These are phyloP conservation scores for Mechanitis mazaeus DNA, from an alignment of 2,888 invertebrate genomes.

Conservation along the genomic window DNA sequence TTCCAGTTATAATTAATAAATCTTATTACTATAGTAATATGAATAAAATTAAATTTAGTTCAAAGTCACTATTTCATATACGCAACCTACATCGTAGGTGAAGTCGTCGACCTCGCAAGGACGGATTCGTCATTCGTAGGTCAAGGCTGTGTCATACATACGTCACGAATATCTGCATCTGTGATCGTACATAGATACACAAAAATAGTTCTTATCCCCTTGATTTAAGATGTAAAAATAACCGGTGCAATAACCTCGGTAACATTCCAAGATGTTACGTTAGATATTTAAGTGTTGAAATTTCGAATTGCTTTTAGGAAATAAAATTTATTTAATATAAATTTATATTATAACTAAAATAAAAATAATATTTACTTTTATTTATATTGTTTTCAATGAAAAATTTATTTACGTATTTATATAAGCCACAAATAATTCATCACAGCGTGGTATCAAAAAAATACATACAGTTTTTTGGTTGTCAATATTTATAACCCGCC, in stretches of 20 bases:
- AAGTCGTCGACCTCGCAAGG: conserved; percentile 67
- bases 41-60: too few relatives aligned
- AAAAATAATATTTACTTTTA: too few relatives aligned
- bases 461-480: too few relatives aligned
- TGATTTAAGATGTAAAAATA: conserved; percentile 54
- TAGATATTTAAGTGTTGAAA: conserved; percentile 48
- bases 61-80: neutral
- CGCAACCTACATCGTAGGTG: conserved; percentile 49
- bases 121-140: conserved; percentile 69
- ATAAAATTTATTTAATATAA: too few relatives aligned
- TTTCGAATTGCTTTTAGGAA: conserved; percentile 7
- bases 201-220: conserved; percentile 51
- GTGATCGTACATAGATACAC: conserved; percentile 68
- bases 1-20: too few relatives aligned
- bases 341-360: too few relatives aligned
- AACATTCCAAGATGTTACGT: conserved; percentile 49
- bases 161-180: conserved; percentile 67
- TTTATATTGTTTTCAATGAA: too few relatives aligned
- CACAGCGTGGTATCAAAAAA: too few relatives aligned
- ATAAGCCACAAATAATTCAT: too few relatives aligned
- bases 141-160: conserved; percentile 68
- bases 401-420: too few relatives aligned
- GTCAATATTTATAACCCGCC: neutral
- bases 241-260: conserved; percentile 64
- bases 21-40: too few relatives aligned